Evolutionary conservation across 2,797 vertebrate genomes (phyloP).

Genomic region (Pelodytes ibericus): DNA sequence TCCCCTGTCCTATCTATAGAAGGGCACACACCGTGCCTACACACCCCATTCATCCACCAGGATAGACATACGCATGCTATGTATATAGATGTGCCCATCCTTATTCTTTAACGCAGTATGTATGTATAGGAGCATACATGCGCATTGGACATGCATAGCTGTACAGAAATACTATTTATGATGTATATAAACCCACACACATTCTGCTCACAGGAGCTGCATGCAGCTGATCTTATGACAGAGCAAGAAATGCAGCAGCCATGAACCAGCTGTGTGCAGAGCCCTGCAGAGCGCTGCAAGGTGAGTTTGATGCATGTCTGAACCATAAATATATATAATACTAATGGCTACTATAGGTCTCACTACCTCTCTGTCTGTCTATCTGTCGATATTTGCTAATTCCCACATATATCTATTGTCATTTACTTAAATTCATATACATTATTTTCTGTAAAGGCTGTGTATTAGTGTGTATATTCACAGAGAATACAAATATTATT

Average conservation of each 20-base stretch:
- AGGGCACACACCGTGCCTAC: background rate
- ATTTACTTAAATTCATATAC: no score
- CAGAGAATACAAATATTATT: no score
- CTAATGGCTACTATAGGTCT: constrained; percentile 3
- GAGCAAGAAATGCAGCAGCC: constrained; percentile 56
- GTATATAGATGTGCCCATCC: background rate
- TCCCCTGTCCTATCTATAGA: background rate
- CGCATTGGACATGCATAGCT: background rate
- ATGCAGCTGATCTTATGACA: constrained; percentile 55
- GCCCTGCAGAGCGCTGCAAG: constrained; percentile 57
- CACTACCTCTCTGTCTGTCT: constrained; percentile 21
- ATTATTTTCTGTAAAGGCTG: no score
- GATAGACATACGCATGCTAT: background rate
- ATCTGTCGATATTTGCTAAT: constrained; percentile 12
- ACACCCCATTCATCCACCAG: background rate
- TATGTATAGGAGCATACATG: background rate
- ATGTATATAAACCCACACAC: constrained; percentile 7
- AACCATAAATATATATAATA: constrained; percentile 3
- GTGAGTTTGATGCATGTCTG: constrained; percentile 32
- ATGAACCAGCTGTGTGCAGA: constrained; percentile 54
- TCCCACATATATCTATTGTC: background rate
- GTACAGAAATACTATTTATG: background rate
- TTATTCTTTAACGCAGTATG: no score
- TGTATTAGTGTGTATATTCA: background rate
- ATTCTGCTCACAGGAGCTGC: constrained; percentile 36